Base-by-base conservation (phyloP, 2,888 invertebrate genomes). In the Synanthedon andrenaeformis region DNA sequence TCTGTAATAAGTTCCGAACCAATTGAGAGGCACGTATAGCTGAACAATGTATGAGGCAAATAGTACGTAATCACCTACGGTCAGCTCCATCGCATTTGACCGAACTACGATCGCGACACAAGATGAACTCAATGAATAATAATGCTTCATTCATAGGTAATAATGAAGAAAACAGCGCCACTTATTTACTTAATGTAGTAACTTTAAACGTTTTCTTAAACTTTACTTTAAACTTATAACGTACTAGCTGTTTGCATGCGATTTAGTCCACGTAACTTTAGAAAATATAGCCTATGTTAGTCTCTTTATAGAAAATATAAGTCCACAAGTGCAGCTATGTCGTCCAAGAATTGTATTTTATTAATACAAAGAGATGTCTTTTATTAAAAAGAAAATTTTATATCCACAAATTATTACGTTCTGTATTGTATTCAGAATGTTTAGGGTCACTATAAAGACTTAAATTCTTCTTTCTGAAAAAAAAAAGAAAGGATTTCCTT, bases 1-100 rank as follows among this genome's bases (percentile, higher is more conserved):
- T 96, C 96, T 94, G 74, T 99, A 99, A 71, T 97, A 98, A 3
- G 98, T 98, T 35, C 99, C 99, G 74, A 99, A 97, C 94, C 96
- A 99, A 86, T 99, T 99, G 52, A 99, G 86, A 0, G 99, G 99
- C 56, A 95, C 94, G 72, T 98, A 99, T 19, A 99, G 86, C 71
- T 97, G 99, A 59, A 97, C 92, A 17, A 99, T 93, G 70, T 99
- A 99, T 2, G 96, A 94, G 0, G 97, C 94, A 82, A 98, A 99
- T 14, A 99, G 89, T 0, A 98, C 97, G 76, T 98, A 99, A 74
- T 98, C 98, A 28, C 99, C 99, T 12, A 97, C 94, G 0, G 95
- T 95, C 23, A 98, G 85, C 3, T 89, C 86, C 28, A 98, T 84
- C 3, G 89, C 86, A 54, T 91, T 77, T 10, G 90, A 82, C 45